phyloP scores from a whole-genome alignment of 2,113 vertebrate genomes.

The Amphiprion percula region DNA sequence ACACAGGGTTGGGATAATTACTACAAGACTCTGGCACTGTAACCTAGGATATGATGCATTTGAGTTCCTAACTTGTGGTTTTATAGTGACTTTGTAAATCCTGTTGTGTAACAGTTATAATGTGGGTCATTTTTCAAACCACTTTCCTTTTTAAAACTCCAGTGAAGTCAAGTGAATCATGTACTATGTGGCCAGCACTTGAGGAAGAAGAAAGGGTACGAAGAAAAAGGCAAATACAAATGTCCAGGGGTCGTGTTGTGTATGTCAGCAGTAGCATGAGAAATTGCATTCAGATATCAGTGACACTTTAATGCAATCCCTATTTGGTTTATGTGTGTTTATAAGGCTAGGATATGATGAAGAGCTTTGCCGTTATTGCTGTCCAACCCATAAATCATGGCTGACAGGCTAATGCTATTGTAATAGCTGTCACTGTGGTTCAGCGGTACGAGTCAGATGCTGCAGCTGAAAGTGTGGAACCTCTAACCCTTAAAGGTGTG shows the following conservation, averaged over 20 bases:
- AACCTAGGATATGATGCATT: too few relatives aligned
- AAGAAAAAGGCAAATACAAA: neutral
- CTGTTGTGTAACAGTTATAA: neutral
- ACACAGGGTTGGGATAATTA: too few relatives aligned
- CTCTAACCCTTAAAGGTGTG: slow-evolving; percentile 4
- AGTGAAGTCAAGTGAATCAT: neutral
- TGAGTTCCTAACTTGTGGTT: neutral
- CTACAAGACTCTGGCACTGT: too few relatives aligned
- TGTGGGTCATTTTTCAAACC: neutral
- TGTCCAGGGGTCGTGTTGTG: neutral
- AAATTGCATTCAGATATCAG: neutral
- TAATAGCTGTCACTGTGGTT: slow-evolving; percentile 51
- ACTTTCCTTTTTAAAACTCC: neutral
- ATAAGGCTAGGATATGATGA: slow-evolving; percentile 18
- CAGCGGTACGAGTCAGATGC: slow-evolving; percentile 37
- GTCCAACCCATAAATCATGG: slow-evolving; percentile 50
- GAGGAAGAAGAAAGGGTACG: neutral
- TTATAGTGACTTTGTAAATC: neutral
- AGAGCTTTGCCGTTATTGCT: slow-evolving; percentile 27
- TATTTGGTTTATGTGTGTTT: slow-evolving; percentile 19
- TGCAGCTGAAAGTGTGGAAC: neutral
- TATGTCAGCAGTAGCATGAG: neutral
- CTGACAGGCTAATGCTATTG: slow-evolving; percentile 47
- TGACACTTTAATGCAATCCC: slow-evolving; percentile 7
- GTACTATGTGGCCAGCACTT: neutral